Evolutionary conservation across 2,888 invertebrate species (phyloP).

Genomic region (Neoascia interrupta): DNA sequence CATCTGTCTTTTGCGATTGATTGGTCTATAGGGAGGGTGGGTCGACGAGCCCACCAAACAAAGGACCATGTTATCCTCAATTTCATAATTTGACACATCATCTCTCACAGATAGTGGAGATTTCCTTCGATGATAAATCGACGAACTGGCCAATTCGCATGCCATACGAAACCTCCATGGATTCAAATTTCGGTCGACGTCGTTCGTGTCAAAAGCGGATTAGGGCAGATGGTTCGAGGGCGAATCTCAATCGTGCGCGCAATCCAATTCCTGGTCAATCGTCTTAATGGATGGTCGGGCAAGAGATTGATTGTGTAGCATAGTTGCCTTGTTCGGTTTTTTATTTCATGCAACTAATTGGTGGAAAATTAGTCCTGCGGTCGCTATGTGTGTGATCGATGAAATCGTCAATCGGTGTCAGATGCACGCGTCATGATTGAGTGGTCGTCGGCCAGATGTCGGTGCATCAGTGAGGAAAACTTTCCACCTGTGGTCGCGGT

Average conservation of each 20-base stretch:
- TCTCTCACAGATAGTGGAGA: constrained; percentile 38
- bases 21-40: constrained; percentile 25
- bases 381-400: constrained; percentile 59
- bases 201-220: constrained; percentile 44
- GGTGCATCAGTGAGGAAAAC: constrained; percentile 26
- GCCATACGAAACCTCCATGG: constrained; percentile 45
- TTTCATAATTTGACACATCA: constrained; percentile 61
- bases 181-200: constrained; percentile 44
- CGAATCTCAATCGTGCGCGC: neutral
- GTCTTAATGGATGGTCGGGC: constrained; percentile 34
- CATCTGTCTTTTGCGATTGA: constrained; percentile 47
- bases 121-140: constrained; percentile 22
- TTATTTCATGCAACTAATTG: constrained; percentile 60
- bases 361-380: constrained; percentile 62
- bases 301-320: constrained; percentile 24
- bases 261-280: constrained; percentile 28
- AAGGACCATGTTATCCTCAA: constrained; percentile 22
- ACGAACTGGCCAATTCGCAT: constrained; percentile 34
- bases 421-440: constrained; percentile 55
- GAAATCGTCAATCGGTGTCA: constrained; percentile 53
- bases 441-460: constrained; percentile 41
- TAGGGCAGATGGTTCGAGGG: constrained; percentile 45
- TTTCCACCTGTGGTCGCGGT: constrained; percentile 57
- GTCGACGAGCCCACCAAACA: constrained; percentile 23
- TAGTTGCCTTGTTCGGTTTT: constrained; percentile 34